Base-by-base conservation (phyloP, 2,888 invertebrate species). In the Apotomis betuletana region DNA sequence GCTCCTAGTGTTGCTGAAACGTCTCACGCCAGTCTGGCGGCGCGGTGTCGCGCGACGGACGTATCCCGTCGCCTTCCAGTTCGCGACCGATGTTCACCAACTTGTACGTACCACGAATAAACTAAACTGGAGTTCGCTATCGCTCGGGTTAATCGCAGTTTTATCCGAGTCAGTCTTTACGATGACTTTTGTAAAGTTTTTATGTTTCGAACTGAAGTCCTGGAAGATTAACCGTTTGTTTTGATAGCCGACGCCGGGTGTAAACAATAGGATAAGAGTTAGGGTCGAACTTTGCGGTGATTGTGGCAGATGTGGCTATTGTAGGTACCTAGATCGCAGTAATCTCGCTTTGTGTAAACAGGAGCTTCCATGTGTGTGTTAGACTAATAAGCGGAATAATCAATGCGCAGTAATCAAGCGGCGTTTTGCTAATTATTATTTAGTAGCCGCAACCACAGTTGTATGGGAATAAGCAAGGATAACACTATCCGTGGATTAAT, bases 21-120 rank as follows among this genome's bases (percentile, higher is more conserved):
- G 51, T 60, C 68, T 68, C 67, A 15, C 58, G 64, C n/a, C 71
- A 72, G 71, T 72, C 57, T 62, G 55, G 27, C 71, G 62, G 41
- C 52, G 57, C 46, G 27, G 27, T 46, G 70, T 60, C 71, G 67
- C 61, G 62, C 41, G 71, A 9, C 71, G 67, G 71, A 52, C 71
- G 71, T 38, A 51, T 58, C 44, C 12, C 9, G 36, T 41, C 41
- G 41, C 15, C 54, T 51, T 52, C 13, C 54, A 12, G 49, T 44
- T 10, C 44, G 38, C 3, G 3, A 52, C 44, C 3, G 41, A 46
- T 46, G 65, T 46, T 57, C 9, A 3, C 27, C n/a, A 46, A 57
- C 55, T 55, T 54, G n/a, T 49, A 9, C 49, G 49, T 10, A 10
- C 38, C 46, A 5, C 44, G 36, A n/a, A 9, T 9, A 8, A 51